These are phyloP conservation scores for Dendrophyllia cribrosa DNA, from an alignment of 64 coral and sea anemone species.

Conservation along the genomic window DNA sequence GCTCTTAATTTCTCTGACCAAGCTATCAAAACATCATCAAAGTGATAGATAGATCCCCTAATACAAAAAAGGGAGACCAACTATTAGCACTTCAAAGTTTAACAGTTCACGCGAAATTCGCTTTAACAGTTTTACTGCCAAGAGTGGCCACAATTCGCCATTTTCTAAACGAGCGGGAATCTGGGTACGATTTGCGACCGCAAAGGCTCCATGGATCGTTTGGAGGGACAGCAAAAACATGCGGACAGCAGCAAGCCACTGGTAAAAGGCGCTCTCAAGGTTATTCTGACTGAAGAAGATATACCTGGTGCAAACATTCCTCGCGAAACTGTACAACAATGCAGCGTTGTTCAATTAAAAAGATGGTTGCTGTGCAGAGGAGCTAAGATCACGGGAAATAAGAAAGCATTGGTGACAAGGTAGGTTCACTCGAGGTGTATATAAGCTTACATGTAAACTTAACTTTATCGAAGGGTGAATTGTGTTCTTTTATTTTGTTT, in stretches of 20 bases:
- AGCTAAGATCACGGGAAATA: slow-evolving; percentile 10
- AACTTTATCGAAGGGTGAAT: too few species aligned
- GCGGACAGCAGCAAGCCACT: too few species aligned
- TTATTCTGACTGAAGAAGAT: too few species aligned
- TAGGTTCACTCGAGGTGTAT: too few species aligned
- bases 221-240: too few species aligned
- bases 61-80: background rate
- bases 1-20: slow-evolving; percentile 89
- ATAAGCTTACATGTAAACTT: too few species aligned
- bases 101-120: background rate
- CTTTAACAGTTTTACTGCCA: background rate
- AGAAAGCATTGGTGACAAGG: background rate
- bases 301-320: too few species aligned
- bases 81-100: background rate
- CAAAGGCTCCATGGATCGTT: background rate
- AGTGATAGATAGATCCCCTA: slow-evolving; percentile 78
- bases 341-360: too few species aligned
- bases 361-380: slow-evolving; percentile 30
- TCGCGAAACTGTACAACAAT: too few species aligned
- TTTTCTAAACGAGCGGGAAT: background rate
- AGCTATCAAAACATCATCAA: slow-evolving; percentile 85
- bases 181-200: background rate
- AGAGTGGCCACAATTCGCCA: too few species aligned
- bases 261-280: too few species aligned
- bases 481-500: too few species aligned